A percentile compares a stretch with the other conserved stretches of the same genome.
phyloP scores from a whole-genome alignment of 2,113 vertebrate genomes.

The Ictalurus furcatus region DNA sequence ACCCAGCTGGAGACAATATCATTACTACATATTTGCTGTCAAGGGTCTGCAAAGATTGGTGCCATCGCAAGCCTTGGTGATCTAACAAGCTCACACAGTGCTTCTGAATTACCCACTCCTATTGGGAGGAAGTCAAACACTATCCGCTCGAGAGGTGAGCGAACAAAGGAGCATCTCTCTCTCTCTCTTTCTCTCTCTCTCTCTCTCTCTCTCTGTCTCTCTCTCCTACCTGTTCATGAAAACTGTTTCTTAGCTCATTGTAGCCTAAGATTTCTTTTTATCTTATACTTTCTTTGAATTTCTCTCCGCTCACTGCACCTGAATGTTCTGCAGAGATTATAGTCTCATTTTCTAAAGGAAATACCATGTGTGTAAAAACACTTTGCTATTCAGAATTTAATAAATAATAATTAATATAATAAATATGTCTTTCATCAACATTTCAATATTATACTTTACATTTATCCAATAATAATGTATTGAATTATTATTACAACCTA shows the following conservation, averaged over 20 bases:
- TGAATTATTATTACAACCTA: neutral
- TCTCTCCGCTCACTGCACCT: neutral
- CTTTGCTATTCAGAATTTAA: neutral
- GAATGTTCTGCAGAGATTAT: neutral
- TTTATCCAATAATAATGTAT: neutral
- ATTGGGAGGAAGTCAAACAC: slow-evolving; percentile 78
- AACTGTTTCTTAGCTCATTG: neutral
- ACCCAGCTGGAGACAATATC: slow-evolving; percentile 86
- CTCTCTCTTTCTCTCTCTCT: slow-evolving; percentile 45
- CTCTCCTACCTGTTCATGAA: slow-evolving; percentile 33
- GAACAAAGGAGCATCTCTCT: slow-evolving; percentile 68
- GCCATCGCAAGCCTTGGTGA: slow-evolving; percentile 78
- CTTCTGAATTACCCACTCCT: slow-evolving; percentile 81
- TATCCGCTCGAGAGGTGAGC: slow-evolving; percentile 75
- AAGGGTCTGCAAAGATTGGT: slow-evolving; percentile 83
- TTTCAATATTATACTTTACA: neutral
- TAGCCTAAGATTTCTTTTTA: slow-evolving; percentile 2
- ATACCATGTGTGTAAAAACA: neutral
- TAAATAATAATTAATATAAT: neutral
- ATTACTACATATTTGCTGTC: slow-evolving; percentile 85
- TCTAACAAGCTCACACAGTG: slow-evolving; percentile 82
- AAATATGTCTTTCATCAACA: neutral
- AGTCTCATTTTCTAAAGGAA: neutral
- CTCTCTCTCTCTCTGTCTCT: slow-evolving; percentile 21
- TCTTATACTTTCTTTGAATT: neutral